Evolutionary conservation across 2,113 vertebrate genomes (phyloP).

Genomic region (Ammodytes marinus): DNA sequence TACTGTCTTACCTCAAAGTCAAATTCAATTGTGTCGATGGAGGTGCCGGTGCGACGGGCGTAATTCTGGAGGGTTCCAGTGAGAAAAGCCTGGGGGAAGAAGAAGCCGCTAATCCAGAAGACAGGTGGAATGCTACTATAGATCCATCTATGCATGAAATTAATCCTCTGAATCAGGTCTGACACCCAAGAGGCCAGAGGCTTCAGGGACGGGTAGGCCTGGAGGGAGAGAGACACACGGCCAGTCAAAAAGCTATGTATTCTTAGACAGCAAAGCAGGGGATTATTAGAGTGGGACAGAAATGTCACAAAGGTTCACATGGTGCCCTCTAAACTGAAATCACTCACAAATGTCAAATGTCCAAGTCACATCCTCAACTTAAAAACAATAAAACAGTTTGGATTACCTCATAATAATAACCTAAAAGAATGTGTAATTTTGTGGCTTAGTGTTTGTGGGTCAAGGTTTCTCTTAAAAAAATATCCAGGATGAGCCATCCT

Average conservation of each 20-base stretch:
- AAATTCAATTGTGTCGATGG: slow-evolving; percentile 91
- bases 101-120: slow-evolving; percentile 96
- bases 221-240: not conserved
- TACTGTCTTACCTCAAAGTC: slow-evolving; percentile 87
- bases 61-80: slow-evolving; percentile 94
- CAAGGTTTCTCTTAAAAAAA: not conserved
- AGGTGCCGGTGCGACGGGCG: slow-evolving; percentile 85
- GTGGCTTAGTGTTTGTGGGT: too few species aligned
- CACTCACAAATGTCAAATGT: not conserved
- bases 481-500: not conserved
- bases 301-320: slow-evolving; percentile 20
- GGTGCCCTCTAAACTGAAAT: slow-evolving; percentile 5
- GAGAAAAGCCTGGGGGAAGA: slow-evolving; percentile 95
- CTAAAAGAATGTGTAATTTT: too few species aligned
- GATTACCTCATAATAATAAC: not conserved
- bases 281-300: not conserved
- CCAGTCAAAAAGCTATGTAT: not conserved
- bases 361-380: not conserved
- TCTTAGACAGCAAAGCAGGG: slow-evolving; percentile 11
- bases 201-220: slow-evolving; percentile 93
- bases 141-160: slow-evolving; percentile 90
- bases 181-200: slow-evolving; percentile 92
- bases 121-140: slow-evolving; percentile 86
- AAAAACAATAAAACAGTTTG: not conserved
- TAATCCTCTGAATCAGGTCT: slow-evolving; percentile 88